These are phyloP conservation scores for Strongylocentrotus purpuratus DNA, from an alignment of 35 echinoderm and acorn worm genomes.

Conservation along the genomic window DNA sequence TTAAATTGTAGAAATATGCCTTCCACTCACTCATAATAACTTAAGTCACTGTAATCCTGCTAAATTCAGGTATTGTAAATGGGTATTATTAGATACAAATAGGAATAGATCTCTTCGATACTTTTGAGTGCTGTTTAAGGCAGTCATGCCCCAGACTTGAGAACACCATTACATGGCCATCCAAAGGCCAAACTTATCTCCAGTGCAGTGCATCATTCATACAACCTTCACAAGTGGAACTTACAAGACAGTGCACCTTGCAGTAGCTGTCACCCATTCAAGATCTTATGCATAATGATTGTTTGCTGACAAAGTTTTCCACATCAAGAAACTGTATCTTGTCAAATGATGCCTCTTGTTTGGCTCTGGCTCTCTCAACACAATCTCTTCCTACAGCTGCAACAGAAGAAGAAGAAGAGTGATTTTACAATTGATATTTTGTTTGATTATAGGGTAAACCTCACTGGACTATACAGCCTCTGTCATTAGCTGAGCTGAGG, in stretches of 20 bases:
- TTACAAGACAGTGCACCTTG: background rate
- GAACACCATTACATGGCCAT: too few relatives aligned
- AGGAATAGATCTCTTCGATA: too few relatives aligned
- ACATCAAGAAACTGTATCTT: background rate
- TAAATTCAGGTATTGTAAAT: too few relatives aligned
- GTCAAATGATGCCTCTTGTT: background rate
- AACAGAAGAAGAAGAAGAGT: background rate
- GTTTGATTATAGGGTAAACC: constrained; percentile 33
- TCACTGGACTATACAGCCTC: constrained; percentile 67
- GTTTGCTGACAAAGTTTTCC: background rate
- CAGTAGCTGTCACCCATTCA: background rate
- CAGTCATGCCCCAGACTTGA: too few relatives aligned
- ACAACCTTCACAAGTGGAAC: background rate
- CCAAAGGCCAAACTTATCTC: too few relatives aligned
- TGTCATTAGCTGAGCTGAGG: constrained; percentile 55
- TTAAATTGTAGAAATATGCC: background rate
- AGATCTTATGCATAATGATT: background rate
- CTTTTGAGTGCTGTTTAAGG: too few relatives aligned
- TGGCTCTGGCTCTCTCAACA: background rate
- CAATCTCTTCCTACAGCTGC: background rate
- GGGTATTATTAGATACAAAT: too few relatives aligned
- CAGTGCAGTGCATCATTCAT: too few relatives aligned
- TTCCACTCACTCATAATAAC: background rate
- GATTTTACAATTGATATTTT: background rate
- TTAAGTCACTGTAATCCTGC: too few relatives aligned